These are phyloP conservation scores for Bucco capensis DNA, from an alignment of 2,113 vertebrate species.

Conservation along the genomic window DNA sequence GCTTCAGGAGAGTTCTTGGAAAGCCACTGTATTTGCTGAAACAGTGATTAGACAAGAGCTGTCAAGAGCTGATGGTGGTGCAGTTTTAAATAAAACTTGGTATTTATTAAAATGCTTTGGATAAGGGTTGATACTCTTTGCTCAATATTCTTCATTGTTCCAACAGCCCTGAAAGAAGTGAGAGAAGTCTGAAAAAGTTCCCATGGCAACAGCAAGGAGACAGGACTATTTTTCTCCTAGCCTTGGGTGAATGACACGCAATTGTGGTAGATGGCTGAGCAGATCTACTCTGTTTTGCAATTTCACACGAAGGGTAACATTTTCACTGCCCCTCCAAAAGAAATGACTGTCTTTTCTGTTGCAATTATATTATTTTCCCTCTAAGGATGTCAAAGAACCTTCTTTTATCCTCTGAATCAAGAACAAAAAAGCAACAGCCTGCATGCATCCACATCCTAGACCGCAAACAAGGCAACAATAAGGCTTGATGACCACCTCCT, in stretches of 20 bases:
- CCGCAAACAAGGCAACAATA: neutral
- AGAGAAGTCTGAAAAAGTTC: conserved; percentile 21
- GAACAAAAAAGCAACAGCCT: neutral
- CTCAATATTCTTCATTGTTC: conserved; percentile 42
- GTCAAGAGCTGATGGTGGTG: neutral
- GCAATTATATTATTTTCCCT: neutral
- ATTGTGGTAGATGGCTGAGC: neutral
- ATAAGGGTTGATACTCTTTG: neutral
- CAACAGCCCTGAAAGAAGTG: neutral
- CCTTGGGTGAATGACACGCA: neutral
- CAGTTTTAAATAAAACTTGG: conserved; percentile 15
- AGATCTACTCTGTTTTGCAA: neutral
- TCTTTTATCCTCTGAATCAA: neutral
- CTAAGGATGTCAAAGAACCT: neutral
- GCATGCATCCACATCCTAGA: accelerated
- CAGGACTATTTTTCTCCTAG: neutral
- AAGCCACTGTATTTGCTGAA: neutral
- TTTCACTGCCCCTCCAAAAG: neutral
- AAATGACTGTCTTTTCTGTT: neutral
- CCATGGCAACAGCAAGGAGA: conserved; percentile 57
- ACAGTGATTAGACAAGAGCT: neutral
- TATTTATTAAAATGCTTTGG: conserved; percentile 31
- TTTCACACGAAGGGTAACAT: neutral
- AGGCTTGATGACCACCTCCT: neutral
- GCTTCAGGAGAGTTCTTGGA: conserved; percentile 29